Conservation (phyloP, 2,888 invertebrate species). For the Caenorhabditis afra region DNA sequence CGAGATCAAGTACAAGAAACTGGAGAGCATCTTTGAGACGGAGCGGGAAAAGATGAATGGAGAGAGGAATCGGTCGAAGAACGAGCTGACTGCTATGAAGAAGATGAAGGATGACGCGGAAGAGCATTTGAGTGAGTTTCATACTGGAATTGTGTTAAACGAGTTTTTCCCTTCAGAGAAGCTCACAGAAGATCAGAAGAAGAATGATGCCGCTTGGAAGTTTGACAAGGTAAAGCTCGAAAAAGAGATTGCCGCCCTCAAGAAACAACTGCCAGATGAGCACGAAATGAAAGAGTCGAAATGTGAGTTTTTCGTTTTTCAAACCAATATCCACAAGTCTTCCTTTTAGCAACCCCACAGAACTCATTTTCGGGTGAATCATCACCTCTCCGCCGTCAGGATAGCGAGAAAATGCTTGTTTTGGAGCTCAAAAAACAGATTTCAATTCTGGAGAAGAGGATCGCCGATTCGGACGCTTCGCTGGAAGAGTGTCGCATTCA, state of each 20-base stretch:
- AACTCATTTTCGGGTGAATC: slow-evolving; percentile 58
- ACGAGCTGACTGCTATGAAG: slow-evolving; percentile 73
- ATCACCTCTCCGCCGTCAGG: slow-evolving; percentile 56
- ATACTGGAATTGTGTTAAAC: neutral
- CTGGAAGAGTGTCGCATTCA: slow-evolving; percentile 70
- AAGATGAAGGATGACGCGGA: slow-evolving; percentile 77
- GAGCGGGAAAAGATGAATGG: slow-evolving; percentile 76
- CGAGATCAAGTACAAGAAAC: slow-evolving; percentile 79
- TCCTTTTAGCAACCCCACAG: slow-evolving; percentile 62
- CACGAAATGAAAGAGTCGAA: slow-evolving; percentile 46
- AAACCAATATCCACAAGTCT: no score
- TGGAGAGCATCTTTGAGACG: slow-evolving; percentile 79
- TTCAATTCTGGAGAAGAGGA: slow-evolving; percentile 69
- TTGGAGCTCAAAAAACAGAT: slow-evolving; percentile 75
- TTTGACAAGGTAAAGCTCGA: slow-evolving; percentile 64
- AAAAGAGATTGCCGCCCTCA: slow-evolving; percentile 64
- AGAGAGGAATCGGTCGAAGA: slow-evolving; percentile 77
- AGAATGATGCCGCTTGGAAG: slow-evolving; percentile 65
- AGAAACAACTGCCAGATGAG: slow-evolving; percentile 65
- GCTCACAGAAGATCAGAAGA: slow-evolving; percentile 61
- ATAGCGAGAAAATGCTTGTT: slow-evolving; percentile 64
- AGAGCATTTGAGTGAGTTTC: slow-evolving; percentile 66
- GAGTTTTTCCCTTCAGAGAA: slow-evolving; percentile 52
- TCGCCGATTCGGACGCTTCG: slow-evolving; percentile 65
- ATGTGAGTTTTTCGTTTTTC: slow-evolving; percentile 23